phyloP scores from a whole-genome alignment of 1,140 invertebrate species.

The Drosophila rufa region DNA sequence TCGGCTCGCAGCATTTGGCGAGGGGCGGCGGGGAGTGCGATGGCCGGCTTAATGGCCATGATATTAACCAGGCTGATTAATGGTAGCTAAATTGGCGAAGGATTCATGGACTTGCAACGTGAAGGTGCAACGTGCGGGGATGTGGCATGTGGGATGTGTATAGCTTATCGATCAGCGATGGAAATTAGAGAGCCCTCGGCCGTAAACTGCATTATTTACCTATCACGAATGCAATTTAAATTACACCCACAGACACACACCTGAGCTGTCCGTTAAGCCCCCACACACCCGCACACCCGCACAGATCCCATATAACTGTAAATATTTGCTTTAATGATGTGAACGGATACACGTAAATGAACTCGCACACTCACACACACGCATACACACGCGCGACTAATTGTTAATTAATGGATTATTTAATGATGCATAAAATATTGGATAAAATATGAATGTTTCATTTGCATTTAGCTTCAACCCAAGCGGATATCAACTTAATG shows the following conservation, averaged over 20 bases:
- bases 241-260: conserved; percentile 24
- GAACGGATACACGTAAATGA: conserved; percentile 58
- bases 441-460: conserved; percentile 69
- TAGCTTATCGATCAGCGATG: conserved; percentile 57
- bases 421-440: conserved; percentile 77
- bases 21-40: conserved; percentile 1
- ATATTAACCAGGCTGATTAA: conserved; percentile 37
- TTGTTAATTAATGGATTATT: conserved; percentile 82
- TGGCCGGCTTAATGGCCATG: conserved; percentile 30
- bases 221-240: conserved; percentile 33
- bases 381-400: conserved; percentile 50
- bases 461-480: conserved; percentile 56
- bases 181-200: conserved; percentile 44
- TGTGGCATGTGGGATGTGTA: conserved; percentile 43
- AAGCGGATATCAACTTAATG: conserved; percentile 52
- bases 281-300: conserved; percentile 14
- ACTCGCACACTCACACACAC: conserved; percentile 33
- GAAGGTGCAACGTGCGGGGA: conserved; percentile 1
- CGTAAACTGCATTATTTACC: conserved; percentile 56
- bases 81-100: conserved; percentile 49
- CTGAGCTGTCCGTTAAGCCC: conserved; percentile 33
- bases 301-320: conserved; percentile 47
- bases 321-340: conserved; percentile 76
- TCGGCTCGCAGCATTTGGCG: conserved; percentile 25
- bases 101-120: conserved; percentile 19